These are phyloP conservation scores for Anniella stebbinsi DNA, from an alignment of 2,797 vertebrate genomes.

Conservation along the genomic window DNA sequence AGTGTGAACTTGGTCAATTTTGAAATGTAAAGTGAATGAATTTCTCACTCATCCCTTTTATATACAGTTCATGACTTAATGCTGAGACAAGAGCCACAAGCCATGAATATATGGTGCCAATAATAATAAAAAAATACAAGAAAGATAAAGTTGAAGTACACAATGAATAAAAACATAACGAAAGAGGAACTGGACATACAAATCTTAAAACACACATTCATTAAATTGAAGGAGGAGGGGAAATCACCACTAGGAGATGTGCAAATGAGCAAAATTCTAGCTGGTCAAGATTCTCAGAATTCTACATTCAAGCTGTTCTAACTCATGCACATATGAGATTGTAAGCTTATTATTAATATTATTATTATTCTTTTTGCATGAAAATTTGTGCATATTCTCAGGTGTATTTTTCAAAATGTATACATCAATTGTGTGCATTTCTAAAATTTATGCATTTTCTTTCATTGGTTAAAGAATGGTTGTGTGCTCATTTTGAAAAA, in stretches of 20 bases:
- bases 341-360: too few species aligned
- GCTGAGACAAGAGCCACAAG: background rate
- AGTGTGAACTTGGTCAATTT: too few species aligned
- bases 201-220: background rate
- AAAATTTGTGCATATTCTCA: too few species aligned
- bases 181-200: background rate
- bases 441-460: too few species aligned
- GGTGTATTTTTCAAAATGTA: too few species aligned
- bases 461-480: too few species aligned
- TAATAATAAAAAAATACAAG: too few species aligned
- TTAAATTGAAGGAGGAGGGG: background rate
- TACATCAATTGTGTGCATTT: too few species aligned
- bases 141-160: background rate
- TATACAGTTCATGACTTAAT: background rate
- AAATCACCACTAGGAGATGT: background rate
- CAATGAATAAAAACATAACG: background rate
- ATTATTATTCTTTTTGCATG: too few species aligned
- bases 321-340: background rate
- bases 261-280: background rate
- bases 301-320: background rate
- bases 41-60: too few species aligned
- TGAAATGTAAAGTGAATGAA: too few species aligned
- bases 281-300: background rate
- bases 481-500: too few species aligned
- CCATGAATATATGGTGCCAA: background rate